These are phyloP conservation scores for Octomys mimax DNA, from an alignment of 2,797 vertebrate genomes.

Conservation along the genomic window DNA sequence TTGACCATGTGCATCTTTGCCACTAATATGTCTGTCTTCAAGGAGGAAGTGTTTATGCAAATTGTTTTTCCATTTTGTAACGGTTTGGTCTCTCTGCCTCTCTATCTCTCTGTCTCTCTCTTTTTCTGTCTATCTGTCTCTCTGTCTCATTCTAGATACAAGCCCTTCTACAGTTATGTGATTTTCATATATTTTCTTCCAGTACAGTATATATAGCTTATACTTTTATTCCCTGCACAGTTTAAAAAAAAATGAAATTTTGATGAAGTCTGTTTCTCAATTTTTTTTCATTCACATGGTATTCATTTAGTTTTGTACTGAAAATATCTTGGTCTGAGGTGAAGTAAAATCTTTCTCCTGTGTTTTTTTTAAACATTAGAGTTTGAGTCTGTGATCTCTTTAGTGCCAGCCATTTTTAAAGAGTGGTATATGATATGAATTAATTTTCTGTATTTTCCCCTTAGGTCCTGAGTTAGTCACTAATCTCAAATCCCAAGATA, in stretches of 20 bases:
- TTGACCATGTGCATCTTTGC: not conserved
- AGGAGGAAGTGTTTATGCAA: not conserved
- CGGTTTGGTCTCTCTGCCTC: not conserved
- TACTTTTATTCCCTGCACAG: not conserved
- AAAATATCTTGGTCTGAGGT: not conserved
- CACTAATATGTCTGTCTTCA: not conserved
- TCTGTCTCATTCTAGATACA: not conserved
- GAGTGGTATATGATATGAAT: not conserved
- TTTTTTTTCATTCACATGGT: not conserved
- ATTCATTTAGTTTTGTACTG: not conserved
- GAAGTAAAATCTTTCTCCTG: not conserved
- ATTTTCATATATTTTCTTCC: constrained; percentile 1
- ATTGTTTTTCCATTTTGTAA: constrained; percentile 6
- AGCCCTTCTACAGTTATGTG: not conserved
- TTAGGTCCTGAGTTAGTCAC: not conserved
- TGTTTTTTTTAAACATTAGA: not conserved
- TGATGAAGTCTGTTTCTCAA: not conserved
- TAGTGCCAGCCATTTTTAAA: not conserved
- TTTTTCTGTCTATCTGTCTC: not conserved
- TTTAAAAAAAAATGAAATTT: constrained; percentile 11
- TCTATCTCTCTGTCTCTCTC: not conserved
- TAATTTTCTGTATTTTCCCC: not conserved
- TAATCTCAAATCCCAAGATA: not conserved
- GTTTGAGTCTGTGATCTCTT: not conserved
- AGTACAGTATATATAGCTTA: not conserved